These are phyloP conservation scores for Brachynemurus nebulosus DNA, from an alignment of 2,888 invertebrate genomes.

Conservation along the genomic window DNA sequence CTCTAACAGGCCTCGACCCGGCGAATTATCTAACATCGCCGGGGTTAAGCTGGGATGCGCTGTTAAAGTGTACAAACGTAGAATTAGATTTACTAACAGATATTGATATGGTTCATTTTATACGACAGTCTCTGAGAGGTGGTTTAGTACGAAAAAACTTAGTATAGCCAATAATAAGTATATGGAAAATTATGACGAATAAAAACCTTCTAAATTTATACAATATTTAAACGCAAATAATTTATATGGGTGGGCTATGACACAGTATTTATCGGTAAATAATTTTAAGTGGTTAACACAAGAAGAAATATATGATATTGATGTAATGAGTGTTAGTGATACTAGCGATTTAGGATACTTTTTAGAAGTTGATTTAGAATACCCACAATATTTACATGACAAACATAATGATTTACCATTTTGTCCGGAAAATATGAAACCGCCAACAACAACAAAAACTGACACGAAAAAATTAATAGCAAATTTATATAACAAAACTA, in stretches of 20 bases:
- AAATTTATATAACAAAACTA: slow-evolving; percentile 19
- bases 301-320: not conserved
- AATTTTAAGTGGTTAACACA: slow-evolving; percentile 17
- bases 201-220: slow-evolving; percentile 11
- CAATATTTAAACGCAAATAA: slow-evolving; percentile 19
- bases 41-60: slow-evolving; percentile 11
- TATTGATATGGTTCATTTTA: slow-evolving; percentile 1
- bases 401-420: slow-evolving; percentile 24
- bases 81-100: slow-evolving; percentile 12
- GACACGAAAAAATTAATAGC: slow-evolving; percentile 17
- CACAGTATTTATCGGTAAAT: slow-evolving; percentile 15
- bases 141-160: too few relatives aligned
- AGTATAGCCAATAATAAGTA: too few relatives aligned
- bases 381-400: slow-evolving; percentile 19
- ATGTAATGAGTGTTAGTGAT: not conserved
- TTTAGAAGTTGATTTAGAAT: slow-evolving; percentile 10
- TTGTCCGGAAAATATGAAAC: slow-evolving; percentile 21
- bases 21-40: slow-evolving; percentile 13
- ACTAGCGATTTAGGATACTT: slow-evolving; percentile 8
- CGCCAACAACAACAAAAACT: slow-evolving; percentile 12
- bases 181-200: too few relatives aligned
- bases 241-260: slow-evolving; percentile 7
- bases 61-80: slow-evolving; percentile 11
- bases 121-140: not conserved
- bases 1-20: slow-evolving; percentile 13